These are phyloP conservation scores for Apantesis nais DNA, from an alignment of 2,888 invertebrate species.

Conservation along the genomic window DNA sequence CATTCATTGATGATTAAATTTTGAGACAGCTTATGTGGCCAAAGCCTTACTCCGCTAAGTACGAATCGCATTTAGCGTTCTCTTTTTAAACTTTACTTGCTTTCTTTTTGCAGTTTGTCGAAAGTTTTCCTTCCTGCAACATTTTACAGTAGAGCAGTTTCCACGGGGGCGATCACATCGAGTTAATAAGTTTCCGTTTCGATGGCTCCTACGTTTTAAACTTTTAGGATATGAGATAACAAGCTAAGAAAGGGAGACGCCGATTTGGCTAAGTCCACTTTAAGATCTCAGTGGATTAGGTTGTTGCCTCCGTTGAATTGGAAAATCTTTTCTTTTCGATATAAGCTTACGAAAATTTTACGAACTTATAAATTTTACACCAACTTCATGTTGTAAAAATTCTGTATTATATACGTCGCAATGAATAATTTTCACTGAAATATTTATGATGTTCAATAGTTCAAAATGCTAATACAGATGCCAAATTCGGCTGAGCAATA, in stretches of 20 bases:
- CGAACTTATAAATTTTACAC: constrained; percentile 11
- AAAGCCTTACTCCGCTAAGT: constrained; percentile 63
- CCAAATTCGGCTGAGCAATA: neutral
- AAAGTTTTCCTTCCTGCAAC: constrained; percentile 82
- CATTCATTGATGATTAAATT: constrained; percentile 27
- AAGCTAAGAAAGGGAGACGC: constrained; percentile 81
- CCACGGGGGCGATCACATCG: constrained; percentile 82
- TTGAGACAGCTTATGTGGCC: constrained; percentile 38
- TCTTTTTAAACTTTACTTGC: constrained; percentile 78
- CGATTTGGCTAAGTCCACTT: constrained; percentile 82
- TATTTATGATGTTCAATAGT: neutral
- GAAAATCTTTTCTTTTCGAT: constrained; percentile 53
- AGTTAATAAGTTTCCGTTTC: constrained; percentile 85
- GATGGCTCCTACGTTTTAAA: constrained; percentile 84
- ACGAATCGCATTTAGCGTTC: constrained; percentile 78
- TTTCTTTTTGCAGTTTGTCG: constrained; percentile 80
- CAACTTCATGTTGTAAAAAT: constrained; percentile 1
- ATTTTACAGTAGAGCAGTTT: constrained; percentile 82
- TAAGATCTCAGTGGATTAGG: constrained; percentile 66
- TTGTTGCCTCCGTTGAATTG: constrained; percentile 59
- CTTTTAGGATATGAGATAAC: constrained; percentile 86
- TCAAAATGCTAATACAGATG: neutral
- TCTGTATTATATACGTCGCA: neutral
- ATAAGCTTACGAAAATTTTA: constrained; percentile 44
- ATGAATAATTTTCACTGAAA: neutral